A percentile compares a stretch with the other conserved stretches of the same genome.
phyloP scores from a whole-genome alignment of 2,888 invertebrate genomes.

The Ormyrus thymus region DNA sequence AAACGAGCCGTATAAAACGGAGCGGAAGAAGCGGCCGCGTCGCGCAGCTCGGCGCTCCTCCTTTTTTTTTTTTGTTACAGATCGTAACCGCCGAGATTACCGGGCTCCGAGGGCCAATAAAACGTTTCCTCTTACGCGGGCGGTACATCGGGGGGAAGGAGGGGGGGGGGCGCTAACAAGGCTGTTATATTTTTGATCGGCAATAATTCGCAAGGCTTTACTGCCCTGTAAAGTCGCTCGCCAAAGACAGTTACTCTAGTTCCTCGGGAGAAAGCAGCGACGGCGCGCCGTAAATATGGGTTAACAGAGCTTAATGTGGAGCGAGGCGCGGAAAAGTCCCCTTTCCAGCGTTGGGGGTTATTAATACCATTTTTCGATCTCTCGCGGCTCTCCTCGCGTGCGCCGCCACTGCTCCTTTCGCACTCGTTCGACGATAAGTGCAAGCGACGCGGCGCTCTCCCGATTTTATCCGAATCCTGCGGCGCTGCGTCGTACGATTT shows the following conservation, averaged over 20 bases:
- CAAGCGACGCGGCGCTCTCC: no score
- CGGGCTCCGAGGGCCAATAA: constrained; percentile 9
- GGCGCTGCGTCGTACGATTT: no score
- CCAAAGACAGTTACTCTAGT: constrained; percentile 12
- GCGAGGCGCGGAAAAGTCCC: constrained; percentile 2
- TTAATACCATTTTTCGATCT: constrained; percentile 1
- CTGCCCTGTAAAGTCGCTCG: constrained; percentile 7
- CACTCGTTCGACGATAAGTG: no score
- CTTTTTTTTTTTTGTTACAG: background rate
- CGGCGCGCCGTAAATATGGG: constrained; percentile 33
- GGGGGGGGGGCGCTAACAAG: constrained; percentile 9
- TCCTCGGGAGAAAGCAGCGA: constrained; percentile 23
- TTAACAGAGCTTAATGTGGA: constrained; percentile 33
- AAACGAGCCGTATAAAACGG: constrained; percentile 6
- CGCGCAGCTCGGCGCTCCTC: background rate
- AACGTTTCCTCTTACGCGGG: background rate
- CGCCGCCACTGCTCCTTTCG: background rate
- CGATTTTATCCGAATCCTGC: no score
- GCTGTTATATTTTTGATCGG: constrained; percentile 25
- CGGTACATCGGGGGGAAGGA: background rate
- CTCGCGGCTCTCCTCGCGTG: background rate
- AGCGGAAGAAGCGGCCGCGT: background rate
- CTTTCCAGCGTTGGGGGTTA: constrained; percentile 5
- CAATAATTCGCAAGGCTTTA: constrained; percentile 11
- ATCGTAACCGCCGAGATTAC: constrained; percentile 20